Conservation (phyloP, 2,113 vertebrate species). For the Drymodes brunneopygia region DNA sequence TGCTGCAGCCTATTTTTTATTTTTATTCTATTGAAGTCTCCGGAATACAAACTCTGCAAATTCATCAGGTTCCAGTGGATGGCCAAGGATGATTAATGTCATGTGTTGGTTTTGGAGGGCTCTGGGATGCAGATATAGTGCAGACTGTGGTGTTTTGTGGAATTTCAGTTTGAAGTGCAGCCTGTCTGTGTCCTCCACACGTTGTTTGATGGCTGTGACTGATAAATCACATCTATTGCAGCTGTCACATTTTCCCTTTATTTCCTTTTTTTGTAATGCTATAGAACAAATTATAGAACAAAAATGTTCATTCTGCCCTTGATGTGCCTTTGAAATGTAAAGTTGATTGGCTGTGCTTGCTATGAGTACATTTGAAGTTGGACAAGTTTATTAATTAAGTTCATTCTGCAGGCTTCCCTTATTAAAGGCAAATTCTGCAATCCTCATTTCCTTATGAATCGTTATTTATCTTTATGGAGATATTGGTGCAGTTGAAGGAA, state of each 20-base stretch:
- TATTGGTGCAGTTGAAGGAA: neutral
- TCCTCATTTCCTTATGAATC: neutral
- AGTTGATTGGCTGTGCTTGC: neutral
- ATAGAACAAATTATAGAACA: neutral
- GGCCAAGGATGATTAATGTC: conserved; percentile 33
- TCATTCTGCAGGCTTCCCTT: neutral
- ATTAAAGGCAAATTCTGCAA: neutral
- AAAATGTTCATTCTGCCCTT: neutral
- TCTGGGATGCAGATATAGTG: conserved; percentile 21
- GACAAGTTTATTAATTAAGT: neutral
- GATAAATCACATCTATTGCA: neutral
- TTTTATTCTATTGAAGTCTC: conserved; percentile 8
- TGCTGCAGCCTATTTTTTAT: conserved; percentile 29
- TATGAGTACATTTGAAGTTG: neutral
- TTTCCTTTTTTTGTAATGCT: neutral
- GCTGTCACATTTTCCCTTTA: neutral
- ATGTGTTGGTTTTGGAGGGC: conserved; percentile 36
- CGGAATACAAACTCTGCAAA: conserved; percentile 44
- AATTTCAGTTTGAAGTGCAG: conserved; percentile 28
- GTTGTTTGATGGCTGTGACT: neutral
- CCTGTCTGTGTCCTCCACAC: neutral
- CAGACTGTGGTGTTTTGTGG: conserved; percentile 5
- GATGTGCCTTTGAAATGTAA: neutral
- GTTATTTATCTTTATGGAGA: neutral
- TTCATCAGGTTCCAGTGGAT: conserved; percentile 13